Evolutionary conservation across 1,140 invertebrate genomes (phyloP).

Genomic region (Cherax quadricarinatus): DNA sequence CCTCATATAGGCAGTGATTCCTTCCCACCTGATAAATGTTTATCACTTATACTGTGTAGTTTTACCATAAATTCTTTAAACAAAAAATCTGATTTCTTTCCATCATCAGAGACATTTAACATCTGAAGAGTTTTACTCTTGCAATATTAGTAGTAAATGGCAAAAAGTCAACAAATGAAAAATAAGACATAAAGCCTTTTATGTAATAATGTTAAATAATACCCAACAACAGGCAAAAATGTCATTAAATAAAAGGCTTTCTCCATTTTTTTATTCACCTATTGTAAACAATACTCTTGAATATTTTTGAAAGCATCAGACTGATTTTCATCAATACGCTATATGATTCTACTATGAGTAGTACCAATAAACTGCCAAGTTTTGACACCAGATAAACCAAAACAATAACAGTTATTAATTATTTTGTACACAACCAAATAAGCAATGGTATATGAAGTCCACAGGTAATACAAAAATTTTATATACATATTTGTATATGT

Average conservation of each 20-base stretch:
- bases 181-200: too few relatives aligned
- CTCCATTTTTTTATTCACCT: too few relatives aligned
- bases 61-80: background rate
- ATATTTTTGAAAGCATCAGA: background rate
- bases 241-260: too few relatives aligned
- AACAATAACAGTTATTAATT: constrained; percentile 42
- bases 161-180: too few relatives aligned
- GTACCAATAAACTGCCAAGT: background rate
- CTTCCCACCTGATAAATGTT: too few relatives aligned
- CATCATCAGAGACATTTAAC: background rate
- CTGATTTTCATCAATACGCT: background rate
- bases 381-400: constrained; percentile 11
- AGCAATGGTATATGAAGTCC: constrained; percentile 32
- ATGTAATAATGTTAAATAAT: too few relatives aligned
- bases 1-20: background rate
- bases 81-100: background rate
- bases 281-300: too few relatives aligned
- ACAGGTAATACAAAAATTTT: constrained; percentile 34
- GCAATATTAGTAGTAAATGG: too few relatives aligned
- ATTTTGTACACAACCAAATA: constrained; percentile 51
- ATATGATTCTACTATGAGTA: background rate
- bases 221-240: too few relatives aligned
- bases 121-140: background rate
- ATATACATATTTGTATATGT: constrained; percentile 15
- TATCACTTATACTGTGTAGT: background rate